These are phyloP conservation scores for Clunio marinus DNA, from an alignment of 2,888 invertebrate genomes.

Conservation along the genomic window DNA sequence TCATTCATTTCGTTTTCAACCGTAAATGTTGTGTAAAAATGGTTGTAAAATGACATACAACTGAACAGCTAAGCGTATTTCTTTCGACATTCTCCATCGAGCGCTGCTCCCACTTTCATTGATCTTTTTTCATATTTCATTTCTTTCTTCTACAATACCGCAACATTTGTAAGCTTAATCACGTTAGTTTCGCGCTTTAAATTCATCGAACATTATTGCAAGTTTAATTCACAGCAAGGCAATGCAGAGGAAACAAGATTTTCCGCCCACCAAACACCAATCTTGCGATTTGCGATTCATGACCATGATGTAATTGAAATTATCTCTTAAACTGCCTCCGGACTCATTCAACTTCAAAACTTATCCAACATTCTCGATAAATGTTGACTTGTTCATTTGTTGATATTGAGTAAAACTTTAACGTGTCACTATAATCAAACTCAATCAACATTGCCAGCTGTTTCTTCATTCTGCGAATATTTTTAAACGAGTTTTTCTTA, in stretches of 20 bases:
- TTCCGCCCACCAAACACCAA: not conserved
- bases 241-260: too few species aligned
- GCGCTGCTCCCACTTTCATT: slow-evolving; percentile 24
- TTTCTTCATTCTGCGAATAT: not conserved
- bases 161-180: not conserved
- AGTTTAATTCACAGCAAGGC: too few species aligned
- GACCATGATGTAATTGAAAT: slow-evolving; percentile 9
- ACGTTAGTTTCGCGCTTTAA: not conserved
- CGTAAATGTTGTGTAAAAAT: slow-evolving; percentile 6
- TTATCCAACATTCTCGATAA: too few species aligned
- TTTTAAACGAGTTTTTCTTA: not conserved
- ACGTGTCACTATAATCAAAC: not conserved
- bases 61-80: not conserved
- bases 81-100: not conserved
- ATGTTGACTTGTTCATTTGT: not conserved
- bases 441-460: slow-evolving; percentile 13
- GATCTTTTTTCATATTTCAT: not conserved
- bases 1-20: slow-evolving; percentile 9
- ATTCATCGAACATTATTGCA: not conserved
- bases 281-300: slow-evolving; percentile 3
- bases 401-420: not conserved
- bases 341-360: too few species aligned
- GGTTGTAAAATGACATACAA: slow-evolving; percentile 2
- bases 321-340: slow-evolving; percentile 4
- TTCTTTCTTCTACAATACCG: not conserved